Base-by-base conservation (phyloP, 2,113 vertebrate species). In the Oophaga pumilio region DNA sequence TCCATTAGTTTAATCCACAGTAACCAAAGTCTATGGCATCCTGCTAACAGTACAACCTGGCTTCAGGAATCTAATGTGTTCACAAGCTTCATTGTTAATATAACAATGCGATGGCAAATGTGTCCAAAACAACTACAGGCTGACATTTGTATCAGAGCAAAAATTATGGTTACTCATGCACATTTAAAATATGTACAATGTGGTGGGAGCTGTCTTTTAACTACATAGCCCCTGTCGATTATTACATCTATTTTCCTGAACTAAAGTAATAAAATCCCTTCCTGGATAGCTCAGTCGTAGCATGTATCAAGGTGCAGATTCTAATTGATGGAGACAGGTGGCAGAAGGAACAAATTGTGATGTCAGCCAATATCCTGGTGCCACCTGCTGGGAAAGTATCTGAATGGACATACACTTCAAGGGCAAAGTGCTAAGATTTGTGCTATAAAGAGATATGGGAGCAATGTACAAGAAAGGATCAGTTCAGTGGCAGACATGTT, bases 21-120 rank as follows among this genome's bases (percentile, higher is more conserved):
- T 71, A 15, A 71, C 68, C 64, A 66, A 15, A 71, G 28, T 43
- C 69, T 73, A 43, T 73, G 7, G 69, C 76, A 82, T 81, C 56
- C 53, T 59, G 28, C n/a, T 8, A 18, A 26, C 11, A 7, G 43
- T n/a, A 18, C 68, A 49, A 8, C 28, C 9, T 18, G 43, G 33
- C 28, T 9, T 59, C 7, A 59, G 56, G 24, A 59, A 28, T 1
- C 26, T 13, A 59, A 28, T 50, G 8, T 71, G 26, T 53, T 59
- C 52, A 73, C 22, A 17, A 64, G 49, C 50, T 17, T 66, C 74
- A 86, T 79, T 68, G 85, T 86, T 78, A 86, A 86, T 79, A 86
- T 86, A 86, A 77, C 85, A 86, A 86, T 78, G n/a, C 12, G 68
- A 20, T 68, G 8, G 33, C 69, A 17, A 11, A 57, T 71, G 49